phyloP scores from a whole-genome alignment of 1,140 invertebrate species.

The Pogonomyrmex barbatus region DNA sequence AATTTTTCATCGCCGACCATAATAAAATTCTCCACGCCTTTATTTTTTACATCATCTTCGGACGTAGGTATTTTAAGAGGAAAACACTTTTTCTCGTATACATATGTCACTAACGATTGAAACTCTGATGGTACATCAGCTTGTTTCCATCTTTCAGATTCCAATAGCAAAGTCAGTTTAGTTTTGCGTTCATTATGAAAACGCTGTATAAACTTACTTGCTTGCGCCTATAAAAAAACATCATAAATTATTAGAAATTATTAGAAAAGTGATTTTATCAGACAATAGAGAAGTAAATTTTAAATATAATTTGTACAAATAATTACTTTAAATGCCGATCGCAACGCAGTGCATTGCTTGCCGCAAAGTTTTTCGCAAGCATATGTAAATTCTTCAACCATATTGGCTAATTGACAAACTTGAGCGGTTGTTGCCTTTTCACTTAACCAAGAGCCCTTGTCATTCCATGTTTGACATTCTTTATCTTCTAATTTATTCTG shows the following conservation, averaged over 20 bases:
- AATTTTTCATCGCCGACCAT: constrained; percentile 93
- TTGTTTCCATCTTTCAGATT: constrained; percentile 97
- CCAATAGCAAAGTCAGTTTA: constrained; percentile 94
- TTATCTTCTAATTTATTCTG: constrained; percentile 77
- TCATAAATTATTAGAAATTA: constrained; percentile 11
- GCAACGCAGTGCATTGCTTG: constrained; percentile 92
- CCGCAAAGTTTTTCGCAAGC: constrained; percentile 93
- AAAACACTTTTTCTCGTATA: constrained; percentile 85
- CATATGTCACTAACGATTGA: constrained; percentile 90
- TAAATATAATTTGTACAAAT: constrained; percentile 6
- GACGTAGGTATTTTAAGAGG: constrained; percentile 79
- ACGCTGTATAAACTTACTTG: constrained; percentile 95
- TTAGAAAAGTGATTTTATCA: constrained; percentile 7
- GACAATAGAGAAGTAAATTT: constrained; percentile 27
- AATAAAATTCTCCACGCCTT: constrained; percentile 84
- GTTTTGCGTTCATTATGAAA: constrained; percentile 96
- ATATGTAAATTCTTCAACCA: constrained; percentile 93
- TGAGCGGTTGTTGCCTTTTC: constrained; percentile 90
- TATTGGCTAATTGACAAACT: constrained; percentile 91
- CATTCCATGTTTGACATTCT: constrained; percentile 77
- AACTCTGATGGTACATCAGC: constrained; percentile 96
- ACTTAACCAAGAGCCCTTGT: constrained; percentile 86
- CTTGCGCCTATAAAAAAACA: constrained; percentile 87
- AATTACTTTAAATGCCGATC: constrained; percentile 92
- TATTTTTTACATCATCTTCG: constrained; percentile 79